Conservation (phyloP, 2,888 invertebrate genomes). For the Marasmarcha lunaedactyla region DNA sequence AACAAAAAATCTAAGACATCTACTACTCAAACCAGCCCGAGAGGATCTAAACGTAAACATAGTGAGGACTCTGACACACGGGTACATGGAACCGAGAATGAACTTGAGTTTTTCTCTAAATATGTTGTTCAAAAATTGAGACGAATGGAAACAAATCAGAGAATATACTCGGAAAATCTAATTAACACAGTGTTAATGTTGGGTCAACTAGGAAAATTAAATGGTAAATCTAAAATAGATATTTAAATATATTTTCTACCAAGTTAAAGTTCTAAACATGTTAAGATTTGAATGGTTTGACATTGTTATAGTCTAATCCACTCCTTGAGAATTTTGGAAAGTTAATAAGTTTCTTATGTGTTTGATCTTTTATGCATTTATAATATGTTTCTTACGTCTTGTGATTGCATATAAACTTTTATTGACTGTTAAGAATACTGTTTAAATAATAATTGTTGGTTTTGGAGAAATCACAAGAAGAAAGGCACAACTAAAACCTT, state of each 20-base stretch:
- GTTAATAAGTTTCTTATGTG: too few relatives aligned
- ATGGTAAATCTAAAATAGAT: conserved; percentile 50
- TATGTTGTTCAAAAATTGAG: conserved; percentile 60
- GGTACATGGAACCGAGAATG: conserved; percentile 41
- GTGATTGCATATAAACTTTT: too few relatives aligned
- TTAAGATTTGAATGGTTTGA: too few relatives aligned
- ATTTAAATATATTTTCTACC: neutral
- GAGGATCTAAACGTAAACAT: conserved; percentile 32
- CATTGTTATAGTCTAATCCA: too few relatives aligned
- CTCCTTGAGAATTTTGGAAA: too few relatives aligned
- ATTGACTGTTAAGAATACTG: too few relatives aligned
- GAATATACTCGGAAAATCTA: conserved; percentile 61
- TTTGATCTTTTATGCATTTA: too few relatives aligned
- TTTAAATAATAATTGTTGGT: too few relatives aligned
- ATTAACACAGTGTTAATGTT: conserved; percentile 63
- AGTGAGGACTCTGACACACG: conserved; percentile 28
- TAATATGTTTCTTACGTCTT: too few relatives aligned
- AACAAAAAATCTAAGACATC: conserved; percentile 31
- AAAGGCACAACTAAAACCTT: too few relatives aligned
- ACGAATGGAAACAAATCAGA: conserved; percentile 60
- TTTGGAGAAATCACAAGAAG: too few relatives aligned
- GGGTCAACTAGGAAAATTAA: conserved; percentile 51
- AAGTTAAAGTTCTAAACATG: too few relatives aligned
- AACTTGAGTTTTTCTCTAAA: conserved; percentile 59
- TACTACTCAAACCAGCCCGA: conserved; percentile 27